phyloP scores from a whole-genome alignment of 1,140 invertebrate species.

The Penaeus indicus region DNA sequence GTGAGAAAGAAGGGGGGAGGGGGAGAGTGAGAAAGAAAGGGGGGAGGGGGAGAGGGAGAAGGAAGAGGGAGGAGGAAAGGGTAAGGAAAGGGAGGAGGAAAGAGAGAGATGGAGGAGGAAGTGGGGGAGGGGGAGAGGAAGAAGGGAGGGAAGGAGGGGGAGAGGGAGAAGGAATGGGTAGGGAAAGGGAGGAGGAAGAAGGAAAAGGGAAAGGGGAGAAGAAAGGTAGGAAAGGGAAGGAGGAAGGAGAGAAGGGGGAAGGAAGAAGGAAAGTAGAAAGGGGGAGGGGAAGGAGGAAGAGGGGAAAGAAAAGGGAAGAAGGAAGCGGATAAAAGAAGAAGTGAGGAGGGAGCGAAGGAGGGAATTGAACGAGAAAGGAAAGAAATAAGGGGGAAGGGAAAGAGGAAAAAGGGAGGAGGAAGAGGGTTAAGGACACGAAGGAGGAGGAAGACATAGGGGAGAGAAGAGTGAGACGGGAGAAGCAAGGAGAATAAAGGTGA shows the following conservation, averaged over 20 bases:
- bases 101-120: not conserved
- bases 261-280: not conserved
- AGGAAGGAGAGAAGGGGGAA: too few species aligned
- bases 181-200: not conserved
- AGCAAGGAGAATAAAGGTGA: not conserved
- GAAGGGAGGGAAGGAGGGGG: not conserved
- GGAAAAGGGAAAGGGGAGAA: not conserved
- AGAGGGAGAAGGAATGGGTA: not conserved
- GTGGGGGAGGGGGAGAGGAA: not conserved
- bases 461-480: not conserved
- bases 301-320: too few species aligned
- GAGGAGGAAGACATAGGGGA: not conserved
- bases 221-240: not conserved
- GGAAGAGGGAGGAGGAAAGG: too few species aligned
- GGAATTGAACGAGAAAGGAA: not conserved
- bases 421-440: not conserved
- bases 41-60: not conserved
- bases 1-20: too few species aligned
- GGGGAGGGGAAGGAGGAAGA: not conserved
- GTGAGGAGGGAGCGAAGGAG: not conserved
- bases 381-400: not conserved
- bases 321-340: not conserved
- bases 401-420: not conserved
- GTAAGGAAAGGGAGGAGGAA: not conserved
- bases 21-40: not conserved